Conservation (phyloP, 2,888 invertebrate genomes). For the Erynnis tages region DNA sequence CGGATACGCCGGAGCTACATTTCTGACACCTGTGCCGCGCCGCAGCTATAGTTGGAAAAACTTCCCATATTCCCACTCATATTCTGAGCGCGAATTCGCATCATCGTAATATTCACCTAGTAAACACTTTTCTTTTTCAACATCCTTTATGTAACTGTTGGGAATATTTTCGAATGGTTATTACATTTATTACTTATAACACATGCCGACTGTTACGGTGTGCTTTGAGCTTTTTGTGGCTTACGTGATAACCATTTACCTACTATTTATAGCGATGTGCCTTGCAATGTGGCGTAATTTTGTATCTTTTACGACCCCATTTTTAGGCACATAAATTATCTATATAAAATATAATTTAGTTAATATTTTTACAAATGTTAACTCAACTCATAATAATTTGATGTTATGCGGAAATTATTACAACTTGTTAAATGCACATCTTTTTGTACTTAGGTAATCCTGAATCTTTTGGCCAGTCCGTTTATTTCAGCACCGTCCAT, state of each 20-base stretch:
- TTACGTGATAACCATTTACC: not conserved
- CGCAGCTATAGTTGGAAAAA: slow-evolving; percentile 53
- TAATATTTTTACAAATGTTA: not conserved
- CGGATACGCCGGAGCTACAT: slow-evolving; percentile 64
- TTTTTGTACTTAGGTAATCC: slow-evolving; percentile 12
- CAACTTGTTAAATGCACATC: not conserved
- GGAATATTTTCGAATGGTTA: slow-evolving; percentile 36
- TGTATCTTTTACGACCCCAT: not conserved
- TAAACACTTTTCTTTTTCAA: slow-evolving; percentile 67
- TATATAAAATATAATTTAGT: not conserved
- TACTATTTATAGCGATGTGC: not conserved
- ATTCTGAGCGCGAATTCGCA: slow-evolving; percentile 57
- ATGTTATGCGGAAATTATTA: not conserved
- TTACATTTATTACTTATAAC: slow-evolving; percentile 21
- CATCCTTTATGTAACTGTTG: slow-evolving; percentile 54
- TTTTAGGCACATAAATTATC: not conserved
- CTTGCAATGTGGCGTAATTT: not conserved
- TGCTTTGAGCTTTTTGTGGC: slow-evolving; percentile 4
- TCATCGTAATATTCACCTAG: slow-evolving; percentile 68
- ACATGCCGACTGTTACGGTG: slow-evolving; percentile 3
- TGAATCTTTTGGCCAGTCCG: slow-evolving; percentile 10
- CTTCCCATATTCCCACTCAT: slow-evolving; percentile 50
- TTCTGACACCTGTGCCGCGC: slow-evolving; percentile 68
- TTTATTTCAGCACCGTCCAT: slow-evolving; percentile 13
- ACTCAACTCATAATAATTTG: not conserved